Conservation (phyloP, 1,140 invertebrate genomes). For the Vollenhovia emeryi region DNA sequence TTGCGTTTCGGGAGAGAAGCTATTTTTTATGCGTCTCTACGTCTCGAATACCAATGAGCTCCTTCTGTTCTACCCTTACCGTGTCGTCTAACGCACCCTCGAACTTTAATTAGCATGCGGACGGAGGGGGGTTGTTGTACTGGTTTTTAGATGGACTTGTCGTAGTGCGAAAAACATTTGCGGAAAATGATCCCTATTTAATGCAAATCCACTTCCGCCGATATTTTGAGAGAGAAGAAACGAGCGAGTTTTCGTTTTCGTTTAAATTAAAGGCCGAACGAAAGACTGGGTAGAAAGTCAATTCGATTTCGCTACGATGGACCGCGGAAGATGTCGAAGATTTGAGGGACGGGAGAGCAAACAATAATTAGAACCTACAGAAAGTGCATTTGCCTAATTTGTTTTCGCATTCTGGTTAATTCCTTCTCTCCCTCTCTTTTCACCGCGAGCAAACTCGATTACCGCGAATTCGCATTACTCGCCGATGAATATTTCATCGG, state of each 20-base stretch:
- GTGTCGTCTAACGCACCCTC: constrained; percentile 27
- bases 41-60: constrained; percentile 69
- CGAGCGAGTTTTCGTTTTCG: neutral
- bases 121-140: neutral
- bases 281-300: neutral
- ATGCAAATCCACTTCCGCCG: neutral
- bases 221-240: neutral
- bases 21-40: constrained; percentile 70
- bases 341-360: constrained; percentile 57
- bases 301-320: constrained; percentile 22
- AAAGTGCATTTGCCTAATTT: constrained; percentile 70
- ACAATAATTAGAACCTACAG: constrained; percentile 71
- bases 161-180: neutral
- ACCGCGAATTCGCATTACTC: constrained; percentile 35
- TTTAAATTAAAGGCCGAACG: neutral
- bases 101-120: constrained; percentile 52
- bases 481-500: constrained; percentile 36
- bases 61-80: constrained; percentile 28
- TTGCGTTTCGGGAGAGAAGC: constrained; percentile 63
- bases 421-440: neutral
- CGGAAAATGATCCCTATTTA: neutral
- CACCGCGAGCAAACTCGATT: constrained; percentile 54
- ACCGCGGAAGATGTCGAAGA: constrained; percentile 18
- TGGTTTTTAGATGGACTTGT: neutral
- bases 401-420: constrained; percentile 48